A percentile compares a stretch with the other conserved stretches of the same genome.
Conservation (phyloP, 2,797 vertebrate species). For the Vireo griseus region DNA sequence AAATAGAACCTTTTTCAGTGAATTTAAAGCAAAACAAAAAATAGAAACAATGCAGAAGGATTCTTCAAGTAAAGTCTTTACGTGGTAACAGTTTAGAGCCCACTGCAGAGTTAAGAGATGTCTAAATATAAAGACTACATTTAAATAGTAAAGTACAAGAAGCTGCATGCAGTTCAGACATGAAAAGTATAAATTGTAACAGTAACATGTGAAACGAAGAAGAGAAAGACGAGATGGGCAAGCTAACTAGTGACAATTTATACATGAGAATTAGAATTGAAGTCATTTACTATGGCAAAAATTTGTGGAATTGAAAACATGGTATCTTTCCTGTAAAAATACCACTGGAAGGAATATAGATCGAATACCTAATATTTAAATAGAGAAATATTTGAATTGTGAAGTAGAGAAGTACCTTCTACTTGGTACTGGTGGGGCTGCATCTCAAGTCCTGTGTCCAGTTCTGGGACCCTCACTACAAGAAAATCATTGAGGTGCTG, state of each 20-base stretch:
- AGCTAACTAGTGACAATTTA: neutral
- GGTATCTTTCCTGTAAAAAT: neutral
- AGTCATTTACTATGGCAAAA: neutral
- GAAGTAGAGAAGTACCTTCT: neutral
- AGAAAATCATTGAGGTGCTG: neutral
- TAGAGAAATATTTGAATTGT: too few relatives aligned
- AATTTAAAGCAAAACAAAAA: neutral
- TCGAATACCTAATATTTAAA: neutral
- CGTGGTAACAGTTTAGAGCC: neutral
- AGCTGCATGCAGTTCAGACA: neutral
- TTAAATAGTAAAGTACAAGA: neutral
- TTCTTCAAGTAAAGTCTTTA: neutral
- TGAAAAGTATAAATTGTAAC: neutral
- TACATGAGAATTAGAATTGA: neutral
- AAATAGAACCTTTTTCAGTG: fast-evolving
- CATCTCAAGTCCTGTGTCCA: neutral
- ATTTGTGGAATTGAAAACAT: neutral
- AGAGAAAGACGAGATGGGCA: neutral
- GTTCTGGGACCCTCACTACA: neutral
- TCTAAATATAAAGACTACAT: neutral
- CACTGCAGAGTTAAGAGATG: neutral
- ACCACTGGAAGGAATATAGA: neutral
- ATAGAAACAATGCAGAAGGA: neutral
- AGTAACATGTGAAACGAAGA: neutral
- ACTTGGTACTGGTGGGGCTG: neutral